Evolutionary conservation across 2,888 invertebrate genomes (phyloP).

Genomic region (Trypoxylon attenuatum): DNA sequence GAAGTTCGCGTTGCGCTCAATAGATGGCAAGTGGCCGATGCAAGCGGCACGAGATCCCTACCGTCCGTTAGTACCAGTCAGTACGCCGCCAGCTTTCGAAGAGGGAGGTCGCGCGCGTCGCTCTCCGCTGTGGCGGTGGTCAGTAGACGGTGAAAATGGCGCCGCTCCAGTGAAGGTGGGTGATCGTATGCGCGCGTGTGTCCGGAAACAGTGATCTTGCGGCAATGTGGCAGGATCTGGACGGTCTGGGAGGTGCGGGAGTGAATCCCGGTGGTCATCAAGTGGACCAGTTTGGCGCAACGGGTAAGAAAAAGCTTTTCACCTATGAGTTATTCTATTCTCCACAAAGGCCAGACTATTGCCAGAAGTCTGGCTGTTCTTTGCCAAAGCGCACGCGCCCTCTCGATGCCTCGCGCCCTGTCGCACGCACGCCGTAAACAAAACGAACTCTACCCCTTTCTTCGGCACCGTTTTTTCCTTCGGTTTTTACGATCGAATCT

Average conservation of each 20-base stretch:
- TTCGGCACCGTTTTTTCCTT: background rate
- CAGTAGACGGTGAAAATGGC: conserved; percentile 69
- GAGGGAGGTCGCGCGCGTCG: conserved; percentile 22
- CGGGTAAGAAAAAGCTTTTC: conserved; percentile 58
- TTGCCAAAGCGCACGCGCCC: conserved; percentile 48
- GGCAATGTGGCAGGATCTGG: conserved; percentile 72
- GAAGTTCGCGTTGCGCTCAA: too few species aligned
- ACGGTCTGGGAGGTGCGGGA: conserved; percentile 66
- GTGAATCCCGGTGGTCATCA: conserved; percentile 69
- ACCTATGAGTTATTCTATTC: background rate
- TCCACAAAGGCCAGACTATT: conserved; percentile 12
- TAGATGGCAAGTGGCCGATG: too few species aligned
- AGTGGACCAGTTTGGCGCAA: conserved; percentile 69
- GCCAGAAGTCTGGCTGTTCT: conserved; percentile 33
- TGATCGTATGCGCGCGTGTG: conserved; percentile 55
- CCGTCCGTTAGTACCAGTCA: too few species aligned
- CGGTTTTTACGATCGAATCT: background rate
- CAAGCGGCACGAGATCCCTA: too few species aligned
- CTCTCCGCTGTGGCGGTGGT: conserved; percentile 15
- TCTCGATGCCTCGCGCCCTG: conserved; percentile 10
- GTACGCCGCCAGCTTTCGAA: background rate
- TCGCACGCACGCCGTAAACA: conserved; percentile 49
- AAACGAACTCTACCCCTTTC: conserved; percentile 32
- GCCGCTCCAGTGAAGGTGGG: conserved; percentile 67
- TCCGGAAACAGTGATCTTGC: conserved; percentile 50